phyloP scores from a whole-genome alignment of 2,888 invertebrate species.

The Orchesellides sinensis region DNA sequence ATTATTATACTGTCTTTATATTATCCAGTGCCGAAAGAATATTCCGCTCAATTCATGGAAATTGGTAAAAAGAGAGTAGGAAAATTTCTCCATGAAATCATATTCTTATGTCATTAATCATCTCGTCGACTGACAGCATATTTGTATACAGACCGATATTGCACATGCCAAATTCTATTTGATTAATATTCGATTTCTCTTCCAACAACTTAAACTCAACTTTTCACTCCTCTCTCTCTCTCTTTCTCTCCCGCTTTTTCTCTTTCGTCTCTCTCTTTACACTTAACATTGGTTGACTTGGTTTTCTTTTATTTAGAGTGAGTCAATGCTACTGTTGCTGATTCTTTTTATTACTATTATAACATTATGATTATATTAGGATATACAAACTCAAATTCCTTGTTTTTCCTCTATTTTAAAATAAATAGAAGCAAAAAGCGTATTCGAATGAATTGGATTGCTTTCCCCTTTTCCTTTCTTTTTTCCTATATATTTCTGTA shows the following conservation, averaged over 20 bases:
- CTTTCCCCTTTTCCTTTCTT: conserved; percentile 49
- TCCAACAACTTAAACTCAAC: conserved; percentile 71
- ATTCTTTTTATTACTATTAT: conserved; percentile 50
- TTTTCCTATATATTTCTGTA: conserved; percentile 17
- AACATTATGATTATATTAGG: conserved; percentile 55
- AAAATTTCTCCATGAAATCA: conserved; percentile 75
- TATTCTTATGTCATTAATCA: conserved; percentile 76
- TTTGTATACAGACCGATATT: conserved; percentile 76
- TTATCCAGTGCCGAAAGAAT: conserved; percentile 18
- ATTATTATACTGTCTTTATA: no score
- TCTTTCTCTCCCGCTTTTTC: conserved; percentile 33
- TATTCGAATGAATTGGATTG: conserved; percentile 40
- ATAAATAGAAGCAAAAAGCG: conserved; percentile 44
- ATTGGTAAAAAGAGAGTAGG: conserved; percentile 73
- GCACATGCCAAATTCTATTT: conserved; percentile 76
- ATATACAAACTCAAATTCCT: conserved; percentile 47
- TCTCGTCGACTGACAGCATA: conserved; percentile 75
- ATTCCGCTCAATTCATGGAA: conserved; percentile 64
- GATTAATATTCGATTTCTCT: conserved; percentile 75
- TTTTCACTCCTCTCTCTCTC: conserved; percentile 66
- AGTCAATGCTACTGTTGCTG: conserved; percentile 58
- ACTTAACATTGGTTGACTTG: conserved; percentile 54
- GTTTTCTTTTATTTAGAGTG: conserved; percentile 53
- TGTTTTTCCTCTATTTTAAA: conserved; percentile 60
- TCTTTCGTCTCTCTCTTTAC: conserved; percentile 25